Evolutionary conservation across 1,140 invertebrate genomes (phyloP).

Genomic region (Zaprionus africanus): DNA sequence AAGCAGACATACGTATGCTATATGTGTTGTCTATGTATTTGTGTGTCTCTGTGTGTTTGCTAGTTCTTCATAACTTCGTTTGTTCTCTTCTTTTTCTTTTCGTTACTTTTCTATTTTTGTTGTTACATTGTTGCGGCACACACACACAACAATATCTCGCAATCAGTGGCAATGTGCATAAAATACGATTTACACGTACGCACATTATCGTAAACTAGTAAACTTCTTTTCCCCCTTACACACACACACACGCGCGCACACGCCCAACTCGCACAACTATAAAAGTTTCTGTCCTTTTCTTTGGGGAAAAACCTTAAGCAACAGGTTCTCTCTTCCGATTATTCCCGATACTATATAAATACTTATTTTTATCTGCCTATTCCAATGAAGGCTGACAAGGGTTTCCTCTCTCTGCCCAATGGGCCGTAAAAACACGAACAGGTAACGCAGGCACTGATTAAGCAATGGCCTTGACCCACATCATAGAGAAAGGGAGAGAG

Average conservation of each 20-base stretch:
- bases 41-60: constrained; percentile 26
- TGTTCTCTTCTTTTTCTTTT: background rate
- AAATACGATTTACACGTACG: constrained; percentile 83
- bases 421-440: constrained; percentile 65
- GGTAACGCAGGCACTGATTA: constrained; percentile 62
- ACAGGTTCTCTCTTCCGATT: constrained; percentile 57
- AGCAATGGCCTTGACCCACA: constrained; percentile 70
- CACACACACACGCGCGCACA: constrained; percentile 33
- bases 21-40: constrained; percentile 11
- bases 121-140: constrained; percentile 70
- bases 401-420: constrained; percentile 33
- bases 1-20: background rate
- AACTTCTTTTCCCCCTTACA: constrained; percentile 44
- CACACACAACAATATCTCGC: constrained; percentile 81
- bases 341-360: background rate
- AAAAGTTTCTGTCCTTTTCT: constrained; percentile 35
- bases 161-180: constrained; percentile 77
- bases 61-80: constrained; percentile 42
- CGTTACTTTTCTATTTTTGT: constrained; percentile 52
- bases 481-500: constrained; percentile 23
- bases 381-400: constrained; percentile 32
- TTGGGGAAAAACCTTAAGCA: constrained; percentile 54
- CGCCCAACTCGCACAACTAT: constrained; percentile 37
- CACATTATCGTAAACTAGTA: constrained; percentile 79
- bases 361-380: constrained; percentile 42